A percentile compares a stretch with the other conserved stretches of the same genome.
Evolutionary conservation across 2,888 invertebrate species (phyloP).

Genomic region (Lomographa bimaculata): DNA sequence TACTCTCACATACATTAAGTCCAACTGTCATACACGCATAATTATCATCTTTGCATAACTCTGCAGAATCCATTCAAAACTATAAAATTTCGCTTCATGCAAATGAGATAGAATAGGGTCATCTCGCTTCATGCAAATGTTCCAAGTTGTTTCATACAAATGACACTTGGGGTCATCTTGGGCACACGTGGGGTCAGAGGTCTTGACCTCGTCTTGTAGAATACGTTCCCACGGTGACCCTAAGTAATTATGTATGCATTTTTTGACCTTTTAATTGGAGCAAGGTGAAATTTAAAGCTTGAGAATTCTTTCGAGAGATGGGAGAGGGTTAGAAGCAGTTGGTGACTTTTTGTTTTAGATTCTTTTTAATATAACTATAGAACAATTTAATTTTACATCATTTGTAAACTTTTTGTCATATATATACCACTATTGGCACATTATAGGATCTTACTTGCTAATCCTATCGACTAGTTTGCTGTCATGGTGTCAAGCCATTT

Average conservation of each 20-base stretch:
- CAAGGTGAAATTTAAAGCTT: conserved; percentile 27
- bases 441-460: too few relatives aligned
- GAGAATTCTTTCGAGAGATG: conserved; percentile 1
- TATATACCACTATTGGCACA: too few relatives aligned
- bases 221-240: conserved; percentile 70
- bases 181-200: conserved; percentile 73
- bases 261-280: conserved; percentile 27
- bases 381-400: too few relatives aligned
- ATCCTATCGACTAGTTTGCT: too few relatives aligned
- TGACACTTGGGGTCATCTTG: conserved; percentile 35
- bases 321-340: conserved; percentile 11
- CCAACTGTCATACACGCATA: conserved; percentile 21
- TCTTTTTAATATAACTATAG: too few relatives aligned
- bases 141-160: conserved; percentile 22
- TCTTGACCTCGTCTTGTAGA: conserved; percentile 64
- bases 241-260: conserved; percentile 26
- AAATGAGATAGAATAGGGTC: conserved; percentile 47
- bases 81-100: conserved; percentile 60
- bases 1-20: conserved; percentile 22
- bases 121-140: conserved; percentile 34
- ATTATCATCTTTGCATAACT: conserved; percentile 25
- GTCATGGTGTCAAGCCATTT: too few relatives aligned
- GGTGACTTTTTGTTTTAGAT: too few relatives aligned
- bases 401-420: too few relatives aligned
- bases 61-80: conserved; percentile 29